Percentiles rank a stretch among this genome's conserved stretches.
These are phyloP conservation scores for Decapterus maruadsi DNA, from an alignment of 2,797 vertebrate genomes.

Conservation along the genomic window DNA sequence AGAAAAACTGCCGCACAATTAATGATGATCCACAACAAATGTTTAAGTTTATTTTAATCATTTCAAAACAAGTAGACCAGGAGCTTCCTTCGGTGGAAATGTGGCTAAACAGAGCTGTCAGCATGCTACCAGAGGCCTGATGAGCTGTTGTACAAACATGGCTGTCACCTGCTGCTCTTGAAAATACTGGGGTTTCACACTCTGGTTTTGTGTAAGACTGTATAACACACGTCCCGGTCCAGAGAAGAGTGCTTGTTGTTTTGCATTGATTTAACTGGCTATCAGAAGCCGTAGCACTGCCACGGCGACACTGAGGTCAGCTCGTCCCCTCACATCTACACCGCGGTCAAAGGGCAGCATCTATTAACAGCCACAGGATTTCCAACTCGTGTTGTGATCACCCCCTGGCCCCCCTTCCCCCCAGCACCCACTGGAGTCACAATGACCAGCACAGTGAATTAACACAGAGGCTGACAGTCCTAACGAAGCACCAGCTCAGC, in stretches of 20 bases:
- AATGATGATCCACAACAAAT: too few relatives aligned
- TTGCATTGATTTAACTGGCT: background rate
- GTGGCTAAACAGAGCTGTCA: background rate
- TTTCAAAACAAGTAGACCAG: too few relatives aligned
- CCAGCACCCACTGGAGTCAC: background rate
- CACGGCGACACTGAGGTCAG: background rate
- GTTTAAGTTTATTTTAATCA: too few relatives aligned
- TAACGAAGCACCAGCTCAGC: constrained; percentile 4
- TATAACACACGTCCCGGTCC: background rate
- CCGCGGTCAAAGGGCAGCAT: background rate
- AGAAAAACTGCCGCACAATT: too few relatives aligned
- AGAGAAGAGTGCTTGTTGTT: background rate
- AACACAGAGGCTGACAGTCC: background rate
- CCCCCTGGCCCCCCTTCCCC: background rate
- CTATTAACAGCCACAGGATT: background rate
- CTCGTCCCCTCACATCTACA: background rate
- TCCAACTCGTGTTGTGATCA: too few relatives aligned
- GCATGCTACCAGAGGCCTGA: background rate
- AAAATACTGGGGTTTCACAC: constrained; percentile 9
- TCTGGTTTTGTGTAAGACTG: background rate
- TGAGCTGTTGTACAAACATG: background rate
- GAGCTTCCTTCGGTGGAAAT: too few relatives aligned
- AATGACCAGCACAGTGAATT: constrained; percentile 7
- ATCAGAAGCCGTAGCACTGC: background rate
- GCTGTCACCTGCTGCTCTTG: background rate